Percentiles rank a stretch among this genome's conserved stretches.
Evolutionary conservation across 2,888 invertebrate genomes (phyloP).

Genomic region (Drosophila birchii): DNA sequence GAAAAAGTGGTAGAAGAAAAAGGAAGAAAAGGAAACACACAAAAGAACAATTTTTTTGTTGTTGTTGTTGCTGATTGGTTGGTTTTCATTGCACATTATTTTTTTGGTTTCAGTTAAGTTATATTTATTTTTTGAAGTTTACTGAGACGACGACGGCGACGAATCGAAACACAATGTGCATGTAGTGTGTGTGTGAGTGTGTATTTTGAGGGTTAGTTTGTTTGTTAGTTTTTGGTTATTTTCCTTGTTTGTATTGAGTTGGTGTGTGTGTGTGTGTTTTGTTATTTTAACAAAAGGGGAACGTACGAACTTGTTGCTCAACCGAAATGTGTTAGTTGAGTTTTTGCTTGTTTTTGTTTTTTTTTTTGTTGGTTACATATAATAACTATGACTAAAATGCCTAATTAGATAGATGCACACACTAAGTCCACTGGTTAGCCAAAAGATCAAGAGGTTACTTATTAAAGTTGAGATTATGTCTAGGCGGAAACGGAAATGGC

Average conservation of each 20-base stretch:
- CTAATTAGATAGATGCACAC: slow-evolving; percentile 43
- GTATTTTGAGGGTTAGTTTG: slow-evolving; percentile 21
- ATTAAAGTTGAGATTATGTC: slow-evolving; percentile 19
- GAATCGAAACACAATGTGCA: slow-evolving; percentile 54
- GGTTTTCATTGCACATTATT: slow-evolving; percentile 41
- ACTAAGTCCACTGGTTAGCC: slow-evolving; percentile 32
- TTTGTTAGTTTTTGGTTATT: slow-evolving; percentile 26
- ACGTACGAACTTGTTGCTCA: slow-evolving; percentile 20
- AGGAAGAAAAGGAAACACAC: slow-evolving; percentile 75
- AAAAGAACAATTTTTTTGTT: slow-evolving; percentile 61
- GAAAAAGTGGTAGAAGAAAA: slow-evolving; percentile 71
- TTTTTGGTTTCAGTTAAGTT: slow-evolving; percentile 21
- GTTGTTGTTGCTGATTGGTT: slow-evolving; percentile 69
- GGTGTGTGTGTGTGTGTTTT: slow-evolving; percentile 20
- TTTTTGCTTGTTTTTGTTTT: slow-evolving; percentile 14
- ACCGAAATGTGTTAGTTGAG: slow-evolving; percentile 31
- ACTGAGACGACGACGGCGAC: slow-evolving; percentile 45
- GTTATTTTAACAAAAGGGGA: slow-evolving; percentile 12
- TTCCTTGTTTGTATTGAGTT: slow-evolving; percentile 25
- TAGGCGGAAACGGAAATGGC: slow-evolving; percentile 17
- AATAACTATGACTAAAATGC: slow-evolving; percentile 40
- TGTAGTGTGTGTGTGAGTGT: slow-evolving; percentile 11
- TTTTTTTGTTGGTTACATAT: slow-evolving; percentile 10
- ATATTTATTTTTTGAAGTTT: background rate
- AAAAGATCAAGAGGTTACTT: slow-evolving; percentile 18